Evolutionary conservation across 1,140 invertebrate species (phyloP).

Genomic region (Hesperophylax magnus): DNA sequence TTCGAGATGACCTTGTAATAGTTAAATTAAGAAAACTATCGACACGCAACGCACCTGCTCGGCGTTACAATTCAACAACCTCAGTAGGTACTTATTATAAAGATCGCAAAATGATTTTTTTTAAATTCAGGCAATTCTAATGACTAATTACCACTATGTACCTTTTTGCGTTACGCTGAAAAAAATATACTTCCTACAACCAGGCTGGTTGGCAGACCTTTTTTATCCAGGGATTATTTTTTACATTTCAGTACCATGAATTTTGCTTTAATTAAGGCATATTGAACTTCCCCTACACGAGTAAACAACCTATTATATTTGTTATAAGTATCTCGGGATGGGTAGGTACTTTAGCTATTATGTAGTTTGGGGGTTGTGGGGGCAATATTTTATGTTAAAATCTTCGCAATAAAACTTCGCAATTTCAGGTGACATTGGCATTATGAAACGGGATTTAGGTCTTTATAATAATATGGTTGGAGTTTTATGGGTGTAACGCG

Average conservation of each 20-base stretch:
- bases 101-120: background rate
- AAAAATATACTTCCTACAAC: too few relatives aligned
- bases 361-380: background rate
- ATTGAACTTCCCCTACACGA: background rate
- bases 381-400: slow-evolving; percentile 5
- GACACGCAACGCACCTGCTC: background rate
- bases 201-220: too few relatives aligned
- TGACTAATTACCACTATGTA: background rate
- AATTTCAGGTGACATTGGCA: slow-evolving; percentile 31
- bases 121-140: background rate
- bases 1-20: too few relatives aligned
- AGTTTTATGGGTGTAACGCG: background rate
- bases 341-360: background rate
- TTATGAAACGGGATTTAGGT: slow-evolving; percentile 13
- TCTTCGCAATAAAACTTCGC: slow-evolving; percentile 26
- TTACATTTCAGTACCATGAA: background rate
- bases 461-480: background rate
- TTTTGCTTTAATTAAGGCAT: slow-evolving; percentile 2
- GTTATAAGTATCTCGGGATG: background rate
- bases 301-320: too few relatives aligned
- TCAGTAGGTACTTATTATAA: background rate
- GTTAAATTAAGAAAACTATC: too few relatives aligned
- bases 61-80: background rate
- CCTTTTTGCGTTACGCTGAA: background rate
- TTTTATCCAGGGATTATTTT: background rate